A percentile compares a stretch with the other conserved stretches of the same genome.
These are phyloP conservation scores for Girardia tigrina DNA, from an alignment of 2,888 invertebrate species.

Conservation along the genomic window DNA sequence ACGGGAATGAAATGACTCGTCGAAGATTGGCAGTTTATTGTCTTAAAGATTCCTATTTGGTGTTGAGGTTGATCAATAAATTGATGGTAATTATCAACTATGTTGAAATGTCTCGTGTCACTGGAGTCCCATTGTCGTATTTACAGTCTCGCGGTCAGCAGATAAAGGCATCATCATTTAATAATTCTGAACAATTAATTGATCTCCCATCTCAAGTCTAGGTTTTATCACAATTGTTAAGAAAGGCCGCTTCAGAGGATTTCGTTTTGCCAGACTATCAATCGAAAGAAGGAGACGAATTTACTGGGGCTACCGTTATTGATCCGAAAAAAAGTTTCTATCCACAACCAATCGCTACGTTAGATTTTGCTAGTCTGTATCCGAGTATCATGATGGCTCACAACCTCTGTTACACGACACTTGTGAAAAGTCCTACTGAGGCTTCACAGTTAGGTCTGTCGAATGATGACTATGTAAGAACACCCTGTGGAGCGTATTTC, in stretches of 20 bases:
- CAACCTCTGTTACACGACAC: conserved; percentile 91
- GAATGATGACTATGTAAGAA: conserved; percentile 64
- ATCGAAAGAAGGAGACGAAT: conserved; percentile 73
- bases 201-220: background rate
- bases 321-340: conserved; percentile 93
- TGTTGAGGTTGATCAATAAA: conserved; percentile 78
- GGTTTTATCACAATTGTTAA: background rate
- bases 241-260: conserved; percentile 54
- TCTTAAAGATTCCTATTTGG: conserved; percentile 89
- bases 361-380: conserved; percentile 97
- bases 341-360: conserved; percentile 86
- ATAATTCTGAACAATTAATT: background rate
- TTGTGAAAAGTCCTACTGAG: conserved; percentile 53
- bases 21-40: conserved; percentile 89
- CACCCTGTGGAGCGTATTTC: conserved; percentile 79
- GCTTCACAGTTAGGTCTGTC: conserved; percentile 41
- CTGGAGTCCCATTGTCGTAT: conserved; percentile 82
- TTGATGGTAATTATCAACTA: conserved; percentile 96
- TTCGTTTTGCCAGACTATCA: conserved; percentile 80
- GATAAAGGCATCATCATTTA: conserved; percentile 53
- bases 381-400: conserved; percentile 99
- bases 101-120: conserved; percentile 99
- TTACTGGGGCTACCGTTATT: conserved; percentile 96
- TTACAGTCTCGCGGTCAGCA: conserved; percentile 89
- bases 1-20: conserved; percentile 77